A percentile compares a stretch with the other conserved stretches of the same genome.
These are phyloP conservation scores for Hymenochirus boettgeri DNA, from an alignment of 2,113 vertebrate species.

Conservation along the genomic window DNA sequence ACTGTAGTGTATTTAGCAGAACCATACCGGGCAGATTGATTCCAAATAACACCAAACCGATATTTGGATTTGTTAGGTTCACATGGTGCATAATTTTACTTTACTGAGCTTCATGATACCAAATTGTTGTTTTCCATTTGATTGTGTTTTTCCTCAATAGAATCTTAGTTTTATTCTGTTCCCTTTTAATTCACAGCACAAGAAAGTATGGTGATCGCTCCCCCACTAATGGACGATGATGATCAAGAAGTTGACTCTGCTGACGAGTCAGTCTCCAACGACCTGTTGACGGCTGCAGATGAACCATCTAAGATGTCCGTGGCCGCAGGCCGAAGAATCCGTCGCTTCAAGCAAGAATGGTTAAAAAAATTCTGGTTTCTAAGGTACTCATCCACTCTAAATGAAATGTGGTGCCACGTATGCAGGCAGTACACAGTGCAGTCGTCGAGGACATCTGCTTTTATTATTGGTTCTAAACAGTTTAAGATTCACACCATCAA, in stretches of 20 bases:
- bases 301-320: conserved; percentile 81
- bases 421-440: conserved; percentile 95
- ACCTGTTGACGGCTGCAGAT: conserved; percentile 75
- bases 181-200: conserved; percentile 62
- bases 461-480: conserved; percentile 94
- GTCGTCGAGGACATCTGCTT: conserved; percentile 91
- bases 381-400: conserved; percentile 86
- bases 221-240: conserved; percentile 80
- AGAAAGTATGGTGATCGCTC: conserved; percentile 79
- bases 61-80: conserved; percentile 35
- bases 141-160: background rate
- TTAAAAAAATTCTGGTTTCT: conserved; percentile 98
- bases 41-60: background rate
- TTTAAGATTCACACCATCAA: conserved; percentile 98
- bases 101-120: no score
- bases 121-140: fast-evolving
- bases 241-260: conserved; percentile 92
- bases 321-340: conserved; percentile 73
- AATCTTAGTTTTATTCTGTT: background rate
- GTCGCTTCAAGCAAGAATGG: conserved; percentile 96
- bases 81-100: conserved; percentile 34
- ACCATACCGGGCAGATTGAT: no score
- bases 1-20: no score
- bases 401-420: conserved; percentile 98
- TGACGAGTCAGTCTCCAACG: conserved; percentile 85